A percentile compares a stretch with the other conserved stretches of the same genome.
phyloP scores from a whole-genome alignment of 2,797 vertebrate genomes.

The Crocidura indochinensis region DNA sequence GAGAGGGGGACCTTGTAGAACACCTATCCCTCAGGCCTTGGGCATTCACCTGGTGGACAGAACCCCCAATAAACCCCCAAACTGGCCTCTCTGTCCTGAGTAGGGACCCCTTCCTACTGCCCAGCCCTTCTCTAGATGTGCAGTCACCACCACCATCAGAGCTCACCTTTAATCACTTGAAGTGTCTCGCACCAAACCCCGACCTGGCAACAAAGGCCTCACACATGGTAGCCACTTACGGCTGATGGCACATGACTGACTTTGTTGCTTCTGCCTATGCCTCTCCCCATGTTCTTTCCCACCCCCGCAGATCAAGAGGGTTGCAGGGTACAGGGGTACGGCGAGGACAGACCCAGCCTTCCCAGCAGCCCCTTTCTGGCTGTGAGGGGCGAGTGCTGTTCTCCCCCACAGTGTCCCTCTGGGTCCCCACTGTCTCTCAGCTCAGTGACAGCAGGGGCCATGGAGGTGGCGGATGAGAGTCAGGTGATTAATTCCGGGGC shows the following conservation, averaged over 20 bases:
- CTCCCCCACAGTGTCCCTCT: background rate
- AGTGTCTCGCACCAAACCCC: background rate
- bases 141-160: background rate
- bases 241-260: background rate
- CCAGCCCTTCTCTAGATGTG: background rate
- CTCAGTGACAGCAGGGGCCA: background rate
- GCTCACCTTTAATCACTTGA: background rate
- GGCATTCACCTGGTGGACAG: background rate
- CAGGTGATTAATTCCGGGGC: conserved; percentile 29
- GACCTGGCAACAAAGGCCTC: background rate
- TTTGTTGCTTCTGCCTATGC: background rate
- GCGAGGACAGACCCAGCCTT: background rate
- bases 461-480: background rate
- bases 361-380: background rate
- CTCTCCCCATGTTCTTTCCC: background rate
- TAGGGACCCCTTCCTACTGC: background rate
- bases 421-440: background rate
- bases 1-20: background rate
- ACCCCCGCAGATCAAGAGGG: background rate
- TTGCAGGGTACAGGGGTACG: no score
- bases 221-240: no score
- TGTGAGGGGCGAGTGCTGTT: background rate
- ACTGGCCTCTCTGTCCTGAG: background rate
- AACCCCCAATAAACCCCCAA: background rate
- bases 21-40: background rate